phyloP scores from a whole-genome alignment of 2,888 invertebrate species.

The Spodoptera exigua region DNA sequence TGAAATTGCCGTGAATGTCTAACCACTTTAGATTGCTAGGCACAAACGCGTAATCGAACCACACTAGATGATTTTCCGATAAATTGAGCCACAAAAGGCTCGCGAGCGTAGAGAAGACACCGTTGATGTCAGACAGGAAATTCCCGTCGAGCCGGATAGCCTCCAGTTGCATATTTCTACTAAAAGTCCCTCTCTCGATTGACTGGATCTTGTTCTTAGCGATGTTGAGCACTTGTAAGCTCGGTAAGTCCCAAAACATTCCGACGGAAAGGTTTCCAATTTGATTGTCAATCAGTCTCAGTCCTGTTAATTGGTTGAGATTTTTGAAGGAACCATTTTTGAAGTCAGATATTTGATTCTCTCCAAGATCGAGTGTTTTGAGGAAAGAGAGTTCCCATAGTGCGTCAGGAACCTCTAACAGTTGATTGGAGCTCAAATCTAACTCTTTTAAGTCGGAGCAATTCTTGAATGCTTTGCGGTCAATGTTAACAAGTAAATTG shows the following conservation, averaged over 20 bases:
- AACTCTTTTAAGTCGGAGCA: conserved; percentile 96
- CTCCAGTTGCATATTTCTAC: conserved; percentile 94
- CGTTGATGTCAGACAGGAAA: conserved; percentile 96
- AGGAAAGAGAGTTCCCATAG: conserved; percentile 94
- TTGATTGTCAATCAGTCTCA: conserved; percentile 96
- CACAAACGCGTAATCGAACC: conserved; percentile 98
- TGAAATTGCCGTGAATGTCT: conserved; percentile 96
- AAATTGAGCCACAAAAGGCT: conserved; percentile 96
- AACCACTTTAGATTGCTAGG: conserved; percentile 97
- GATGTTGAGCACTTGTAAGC: conserved; percentile 95
- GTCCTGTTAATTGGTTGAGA: conserved; percentile 95
- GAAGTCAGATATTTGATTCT: conserved; percentile 96
- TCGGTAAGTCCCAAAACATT: conserved; percentile 96
- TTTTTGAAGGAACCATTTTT: conserved; percentile 95
- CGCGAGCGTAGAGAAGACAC: conserved; percentile 95
- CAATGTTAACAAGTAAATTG: conserved; percentile 94
- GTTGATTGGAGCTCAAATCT: conserved; percentile 95
- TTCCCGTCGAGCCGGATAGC: conserved; percentile 96
- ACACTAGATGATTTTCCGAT: conserved; percentile 96
- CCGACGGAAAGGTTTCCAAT: conserved; percentile 95
- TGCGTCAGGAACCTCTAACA: conserved; percentile 94
- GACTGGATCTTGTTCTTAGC: conserved; percentile 96
- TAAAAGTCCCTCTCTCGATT: conserved; percentile 95
- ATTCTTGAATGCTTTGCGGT: conserved; percentile 95
- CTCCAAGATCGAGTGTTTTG: conserved; percentile 96